Evolutionary conservation across 2,888 invertebrate species (phyloP), one percentile per base, ranked within the genome.

Genomic region (Scaptomyza tumidula): DNA sequence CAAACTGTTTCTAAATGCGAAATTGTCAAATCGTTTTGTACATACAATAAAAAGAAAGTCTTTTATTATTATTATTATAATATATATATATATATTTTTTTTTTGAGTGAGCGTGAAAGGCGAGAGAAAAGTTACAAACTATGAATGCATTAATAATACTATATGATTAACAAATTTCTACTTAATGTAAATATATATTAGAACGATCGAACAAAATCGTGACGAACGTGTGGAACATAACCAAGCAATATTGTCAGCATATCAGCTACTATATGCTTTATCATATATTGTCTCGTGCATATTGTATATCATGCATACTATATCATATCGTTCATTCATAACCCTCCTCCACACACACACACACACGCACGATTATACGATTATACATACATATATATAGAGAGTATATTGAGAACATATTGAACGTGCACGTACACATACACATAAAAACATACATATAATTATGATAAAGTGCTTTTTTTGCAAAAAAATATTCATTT

Each of bases 161-260:
- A 29, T 74, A 78, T 63, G 65, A 64, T 86, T 74, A 84, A 86
- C 62, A 71, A 78, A 70, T 71, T 87, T 82, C 78, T 90, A 89
- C 90, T 89, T 90, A 90, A 89, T 89, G 89, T 89, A 89, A 80
- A 89, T 89, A 89, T 89, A 90, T 89, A 90, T 74, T 77, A 88
- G 85, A 88, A 62, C 75, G 69, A 86, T 46, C 77, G 68, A 80
- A 35, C 24, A 24, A 39, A 48, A 53, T 39, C 58, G 70, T 54
- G 68, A 56, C n/a, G 4, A 6, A 13, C 35, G 35, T 39, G 31
- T 24, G 55, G 29, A 64, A 75, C 46, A 63, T 53, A 72, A 66
- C 80, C 87, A 79, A 78, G 87, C 71, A 81, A 86, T 88, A 84
- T 84, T 79, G 75, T 64, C 66, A 69, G 61, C 90, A 87, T 87